Evolutionary conservation across 2,797 vertebrate genomes (phyloP).

Genomic region (Nannoperca obscura): DNA sequence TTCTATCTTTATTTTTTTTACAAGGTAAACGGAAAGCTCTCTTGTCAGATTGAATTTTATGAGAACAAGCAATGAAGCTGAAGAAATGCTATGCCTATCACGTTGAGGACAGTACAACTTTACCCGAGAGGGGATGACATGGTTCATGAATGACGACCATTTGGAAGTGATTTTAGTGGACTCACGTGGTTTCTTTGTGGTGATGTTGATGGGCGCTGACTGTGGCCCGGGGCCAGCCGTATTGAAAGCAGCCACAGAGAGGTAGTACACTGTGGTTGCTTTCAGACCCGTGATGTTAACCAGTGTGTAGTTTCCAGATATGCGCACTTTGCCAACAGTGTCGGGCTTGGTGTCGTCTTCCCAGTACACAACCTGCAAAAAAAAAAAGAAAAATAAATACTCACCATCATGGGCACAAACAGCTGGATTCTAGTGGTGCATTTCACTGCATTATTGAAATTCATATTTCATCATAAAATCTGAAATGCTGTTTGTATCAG

Average conservation of each 20-base stretch:
- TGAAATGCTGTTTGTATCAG: slow-evolving; percentile 60
- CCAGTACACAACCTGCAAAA: slow-evolving; percentile 92
- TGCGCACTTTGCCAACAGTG: slow-evolving; percentile 89
- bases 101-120: slow-evolving; percentile 9
- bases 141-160: slow-evolving; percentile 19
- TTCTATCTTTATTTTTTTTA: background rate
- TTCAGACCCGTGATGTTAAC: slow-evolving; percentile 89
- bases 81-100: slow-evolving; percentile 29
- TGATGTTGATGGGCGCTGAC: slow-evolving; percentile 91
- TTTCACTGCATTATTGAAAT: slow-evolving; percentile 50
- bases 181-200: slow-evolving; percentile 96
- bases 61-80: slow-evolving; percentile 21
- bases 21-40: slow-evolving; percentile 25
- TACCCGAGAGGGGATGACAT: background rate
- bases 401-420: slow-evolving; percentile 11
- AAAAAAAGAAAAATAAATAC: background rate
- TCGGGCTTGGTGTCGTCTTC: slow-evolving; percentile 92
- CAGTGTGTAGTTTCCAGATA: slow-evolving; percentile 90
- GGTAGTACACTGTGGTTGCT: slow-evolving; percentile 90
- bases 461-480: slow-evolving; percentile 49
- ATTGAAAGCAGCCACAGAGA: slow-evolving; percentile 93
- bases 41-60: slow-evolving; percentile 34
- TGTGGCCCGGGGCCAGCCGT: slow-evolving; percentile 93
- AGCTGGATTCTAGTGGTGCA: slow-evolving; percentile 16
- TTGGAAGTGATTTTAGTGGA: slow-evolving; percentile 54